Base-by-base conservation (phyloP, 2,113 vertebrate species). In the Anser brachyrhynchus region DNA sequence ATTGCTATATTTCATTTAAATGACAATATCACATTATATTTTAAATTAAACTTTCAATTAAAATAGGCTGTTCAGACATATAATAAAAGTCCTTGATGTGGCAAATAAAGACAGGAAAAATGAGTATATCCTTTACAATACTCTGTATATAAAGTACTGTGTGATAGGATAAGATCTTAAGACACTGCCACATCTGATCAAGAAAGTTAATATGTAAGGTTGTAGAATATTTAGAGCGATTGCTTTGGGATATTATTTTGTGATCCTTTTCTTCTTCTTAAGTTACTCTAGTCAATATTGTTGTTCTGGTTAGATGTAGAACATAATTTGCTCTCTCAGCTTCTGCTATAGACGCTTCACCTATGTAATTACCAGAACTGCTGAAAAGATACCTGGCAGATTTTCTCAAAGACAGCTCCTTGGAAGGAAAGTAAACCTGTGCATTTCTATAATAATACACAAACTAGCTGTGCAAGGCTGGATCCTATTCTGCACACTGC, bases 1-100 rank as follows among this genome's bases (percentile, higher is more conserved):
- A 64, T 61, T 94, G 39, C 79, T 92, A 14, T 11, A 62, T 91
- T 91, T 89, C 12, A 95, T 92, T 85, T 87, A 91, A 95, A 94
- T 91, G 49, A 93, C 61, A 94, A 93, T 61, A n/a, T 14, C 13
- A 85, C 17, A 54, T 82, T 87, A 54, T 44, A 84, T 75, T 95
- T 93, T 84, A 90, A 76, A 81, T 91, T 79, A 89, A 92, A 87
- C 29, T 87, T 86, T 84, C 81, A 91, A 72, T 89, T 75, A 89
- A 89, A 92, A 79, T 14, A 79, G 46, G 75, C 31, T 61, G 26
- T 84, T 71, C 61, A 87, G 66, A 77, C 16, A 90, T 84, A 83
- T 2, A 88, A 78, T 31, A 52, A 16, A 94, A 85, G 44, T 69
- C 46, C 84, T 10, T 86, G 39, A 73, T 94, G 72, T 76, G 71